Evolutionary conservation across 2,113 vertebrate species (phyloP), one percentile per base, ranked within the genome.

Genomic region (Dicaeum eximium): DNA sequence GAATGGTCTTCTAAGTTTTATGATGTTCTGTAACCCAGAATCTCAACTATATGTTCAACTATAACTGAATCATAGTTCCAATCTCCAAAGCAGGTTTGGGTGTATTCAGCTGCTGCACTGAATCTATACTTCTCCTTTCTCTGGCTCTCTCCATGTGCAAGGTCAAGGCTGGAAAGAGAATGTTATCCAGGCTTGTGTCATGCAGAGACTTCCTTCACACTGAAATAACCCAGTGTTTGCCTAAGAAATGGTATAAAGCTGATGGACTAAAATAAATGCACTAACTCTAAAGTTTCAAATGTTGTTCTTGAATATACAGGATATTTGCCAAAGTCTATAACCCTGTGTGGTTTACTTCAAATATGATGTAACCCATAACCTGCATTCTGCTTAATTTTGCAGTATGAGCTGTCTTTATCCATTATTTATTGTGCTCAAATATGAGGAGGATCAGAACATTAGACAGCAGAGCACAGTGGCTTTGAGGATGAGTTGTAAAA

Each of bases 361-460:
- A 62, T n/a, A 27, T 61, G 23, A 85, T 66, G 60, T 70, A 72
- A 92, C 42, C 45, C 31, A 21, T 82, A 94, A 84, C 48, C 44
- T 88, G 42, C n/a, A 64, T 62, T 73, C 45, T 94, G 51, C 72
- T 89, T 89, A 47, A 69, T 96, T 94, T 91, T 95, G 40, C 82
- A 87, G 37, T 71, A 48, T 81, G 72, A 75, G 33, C 48, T 86
- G 56, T 57, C 57, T 91, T 92, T 92, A 95, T 90, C 71, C 48
- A 83, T 81, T 91, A 88, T 90, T 94, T 95, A 93, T 90, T 86
- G 30, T 90, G 54, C 73, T 82, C 10, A 5, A 21, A 47, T 86
- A 54, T 6, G 35, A 92, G 56, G 14, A 42, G 19, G 58, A 83
- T 90, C 53, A 80, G 71, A 94, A 66, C 45, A 78, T 86, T 85